Conservation (phyloP, 2,797 vertebrate genomes). For the Sebastes goodei region DNA sequence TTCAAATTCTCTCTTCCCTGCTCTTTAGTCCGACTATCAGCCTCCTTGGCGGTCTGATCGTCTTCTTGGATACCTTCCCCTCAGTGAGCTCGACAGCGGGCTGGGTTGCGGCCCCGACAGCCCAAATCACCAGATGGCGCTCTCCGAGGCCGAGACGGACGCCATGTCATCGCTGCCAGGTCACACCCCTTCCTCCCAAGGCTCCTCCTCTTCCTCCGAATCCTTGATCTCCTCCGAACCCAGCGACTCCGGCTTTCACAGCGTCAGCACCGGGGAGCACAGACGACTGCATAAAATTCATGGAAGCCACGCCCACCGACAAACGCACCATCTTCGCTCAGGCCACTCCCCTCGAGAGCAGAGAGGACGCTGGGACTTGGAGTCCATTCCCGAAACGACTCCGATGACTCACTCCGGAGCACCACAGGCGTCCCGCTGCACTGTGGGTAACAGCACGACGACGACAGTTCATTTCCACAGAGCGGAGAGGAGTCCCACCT, state of each 20-base stretch:
- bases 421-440: conserved; percentile 59
- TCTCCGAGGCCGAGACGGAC: conserved; percentile 74
- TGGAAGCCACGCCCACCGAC: conserved; percentile 44
- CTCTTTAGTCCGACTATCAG: conserved; percentile 61
- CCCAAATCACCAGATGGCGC: conserved; percentile 53
- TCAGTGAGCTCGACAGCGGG: conserved; percentile 73
- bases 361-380: conserved; percentile 79
- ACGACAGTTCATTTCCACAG: conserved; percentile 76
- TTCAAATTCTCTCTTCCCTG: not conserved
- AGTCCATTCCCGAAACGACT: conserved; percentile 77
- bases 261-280: conserved; percentile 75
- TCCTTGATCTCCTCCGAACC: conserved; percentile 74
- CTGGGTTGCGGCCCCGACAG: conserved; percentile 70
- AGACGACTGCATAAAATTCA: conserved; percentile 73
- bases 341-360: conserved; percentile 71
- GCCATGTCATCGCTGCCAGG: conserved; percentile 67
- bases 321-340: conserved; percentile 47
- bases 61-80: conserved; percentile 62
- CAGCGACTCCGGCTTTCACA: conserved; percentile 78
- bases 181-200: conserved; percentile 73
- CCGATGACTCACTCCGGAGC: conserved; percentile 41
- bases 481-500: conserved; percentile 74
- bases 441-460: conserved; percentile 75
- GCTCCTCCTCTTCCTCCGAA: conserved; percentile 73
- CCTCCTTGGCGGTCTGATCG: conserved; percentile 59